Conservation (phyloP, 2,113 vertebrate species). For the Seriola quinqueradiata region DNA sequence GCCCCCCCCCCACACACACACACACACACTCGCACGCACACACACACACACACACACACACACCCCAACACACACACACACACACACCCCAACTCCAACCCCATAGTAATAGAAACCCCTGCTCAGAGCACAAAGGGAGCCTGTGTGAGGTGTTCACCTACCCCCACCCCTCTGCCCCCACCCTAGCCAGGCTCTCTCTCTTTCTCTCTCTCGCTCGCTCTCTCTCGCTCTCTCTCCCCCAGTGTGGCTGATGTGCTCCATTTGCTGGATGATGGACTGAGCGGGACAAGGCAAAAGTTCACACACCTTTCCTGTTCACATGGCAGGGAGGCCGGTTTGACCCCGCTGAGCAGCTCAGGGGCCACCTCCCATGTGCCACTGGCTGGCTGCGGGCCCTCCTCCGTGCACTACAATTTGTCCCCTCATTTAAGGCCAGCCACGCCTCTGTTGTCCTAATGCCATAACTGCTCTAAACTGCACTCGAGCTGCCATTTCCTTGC, state of each 20-base stretch:
- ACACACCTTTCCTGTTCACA: constrained; percentile 96
- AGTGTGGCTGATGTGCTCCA: constrained; percentile 92
- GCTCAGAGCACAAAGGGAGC: constrained; percentile 91
- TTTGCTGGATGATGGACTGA: constrained; percentile 95
- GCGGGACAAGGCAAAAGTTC: constrained; percentile 93
- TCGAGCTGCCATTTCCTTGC: constrained; percentile 67
- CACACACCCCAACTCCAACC: neutral
- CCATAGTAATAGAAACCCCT: constrained; percentile 86
- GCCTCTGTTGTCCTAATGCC: constrained; percentile 72
- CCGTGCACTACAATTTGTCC: constrained; percentile 75
- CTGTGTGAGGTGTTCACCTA: constrained; percentile 88
- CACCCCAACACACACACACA: too few relatives aligned
- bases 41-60: too few relatives aligned
- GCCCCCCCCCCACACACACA: constrained; percentile 30
- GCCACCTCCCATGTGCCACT: constrained; percentile 66
- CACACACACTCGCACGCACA: too few relatives aligned
- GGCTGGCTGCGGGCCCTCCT: constrained; percentile 59
- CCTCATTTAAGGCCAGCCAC: constrained; percentile 73
- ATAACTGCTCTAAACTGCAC: constrained; percentile 67
- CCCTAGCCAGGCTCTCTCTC: constrained; percentile 64
- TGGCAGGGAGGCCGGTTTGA: constrained; percentile 79
- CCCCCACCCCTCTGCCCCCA: constrained; percentile 43
- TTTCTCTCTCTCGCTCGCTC: too few relatives aligned
- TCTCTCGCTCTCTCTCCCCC: constrained; percentile 73
- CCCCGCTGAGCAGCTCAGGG: constrained; percentile 69